Conservation (phyloP, 2,113 vertebrate genomes). For the Azemiops feae region DNA sequence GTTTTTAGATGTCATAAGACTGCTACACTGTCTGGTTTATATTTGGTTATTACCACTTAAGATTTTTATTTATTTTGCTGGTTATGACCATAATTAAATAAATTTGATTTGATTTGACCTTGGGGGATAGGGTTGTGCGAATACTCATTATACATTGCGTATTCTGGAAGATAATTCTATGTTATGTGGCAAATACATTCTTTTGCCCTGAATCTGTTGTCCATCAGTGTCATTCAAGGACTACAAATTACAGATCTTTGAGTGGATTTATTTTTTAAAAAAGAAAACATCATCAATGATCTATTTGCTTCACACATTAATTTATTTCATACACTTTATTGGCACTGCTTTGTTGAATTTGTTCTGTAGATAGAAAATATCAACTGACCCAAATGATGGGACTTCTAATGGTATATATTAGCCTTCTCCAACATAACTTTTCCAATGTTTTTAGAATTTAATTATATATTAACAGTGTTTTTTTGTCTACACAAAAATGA, state of each 20-base stretch:
- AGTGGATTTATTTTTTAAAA: neutral
- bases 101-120: neutral
- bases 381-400: neutral
- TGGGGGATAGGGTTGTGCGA: neutral
- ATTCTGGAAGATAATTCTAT: neutral
- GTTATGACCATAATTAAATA: neutral
- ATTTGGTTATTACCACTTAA: neutral
- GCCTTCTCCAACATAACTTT: neutral
- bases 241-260: neutral
- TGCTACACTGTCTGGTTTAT: neutral
- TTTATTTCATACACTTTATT: neutral
- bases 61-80: neutral
- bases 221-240: neutral
- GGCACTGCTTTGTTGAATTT: neutral
- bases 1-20: neutral
- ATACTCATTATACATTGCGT: neutral
- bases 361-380: neutral
- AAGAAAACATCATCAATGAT: neutral
- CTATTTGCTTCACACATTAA: neutral
- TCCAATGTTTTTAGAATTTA: neutral
- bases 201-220: neutral
- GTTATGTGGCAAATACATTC: neutral
- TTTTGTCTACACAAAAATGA: neutral
- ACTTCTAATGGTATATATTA: neutral
- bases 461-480: neutral